These are phyloP conservation scores for Phoxinus dragarum DNA, from an alignment of 2,797 vertebrate genomes.

Conservation along the genomic window DNA sequence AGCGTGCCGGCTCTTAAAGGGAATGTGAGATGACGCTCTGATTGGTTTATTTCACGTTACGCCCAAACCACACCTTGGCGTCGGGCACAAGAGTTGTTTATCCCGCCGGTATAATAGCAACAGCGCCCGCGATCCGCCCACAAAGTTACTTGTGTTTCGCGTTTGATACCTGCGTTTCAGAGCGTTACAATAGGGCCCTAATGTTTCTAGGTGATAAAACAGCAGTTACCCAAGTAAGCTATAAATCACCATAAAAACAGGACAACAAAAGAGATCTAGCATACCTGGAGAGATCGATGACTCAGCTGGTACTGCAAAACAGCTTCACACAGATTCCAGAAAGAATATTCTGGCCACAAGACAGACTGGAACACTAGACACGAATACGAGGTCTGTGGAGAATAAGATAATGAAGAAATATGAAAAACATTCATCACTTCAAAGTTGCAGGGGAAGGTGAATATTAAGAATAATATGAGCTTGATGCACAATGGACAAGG, in stretches of 20 bases:
- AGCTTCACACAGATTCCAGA: slow-evolving; percentile 98
- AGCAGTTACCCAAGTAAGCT: background rate
- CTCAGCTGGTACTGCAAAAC: slow-evolving; percentile 93
- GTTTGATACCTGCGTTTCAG: too few relatives aligned
- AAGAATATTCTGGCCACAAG: slow-evolving; percentile 97
- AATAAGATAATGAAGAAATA: background rate
- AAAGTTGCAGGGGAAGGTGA: background rate
- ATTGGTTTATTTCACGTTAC: too few relatives aligned
- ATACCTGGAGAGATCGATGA: slow-evolving; percentile 90
- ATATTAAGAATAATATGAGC: background rate
- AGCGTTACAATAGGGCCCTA: too few relatives aligned
- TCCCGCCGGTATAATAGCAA: too few relatives aligned
- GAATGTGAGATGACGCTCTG: too few relatives aligned
- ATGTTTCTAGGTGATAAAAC: background rate
- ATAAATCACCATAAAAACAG: background rate
- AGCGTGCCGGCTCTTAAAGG: too few relatives aligned
- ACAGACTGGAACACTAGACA: slow-evolving; percentile 95
- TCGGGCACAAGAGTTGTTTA: too few relatives aligned
- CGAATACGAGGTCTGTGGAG: slow-evolving; percentile 90
- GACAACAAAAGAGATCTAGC: slow-evolving; percentile 5
- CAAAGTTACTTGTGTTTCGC: too few relatives aligned
- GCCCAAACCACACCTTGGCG: too few relatives aligned
- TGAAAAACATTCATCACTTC: background rate
- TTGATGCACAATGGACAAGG: background rate
- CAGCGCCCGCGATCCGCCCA: too few relatives aligned